Evolutionary conservation across 2,113 vertebrate genomes (phyloP), one percentile per base, ranked within the genome.

Genomic region (Dendropsophus ebraccatus): DNA sequence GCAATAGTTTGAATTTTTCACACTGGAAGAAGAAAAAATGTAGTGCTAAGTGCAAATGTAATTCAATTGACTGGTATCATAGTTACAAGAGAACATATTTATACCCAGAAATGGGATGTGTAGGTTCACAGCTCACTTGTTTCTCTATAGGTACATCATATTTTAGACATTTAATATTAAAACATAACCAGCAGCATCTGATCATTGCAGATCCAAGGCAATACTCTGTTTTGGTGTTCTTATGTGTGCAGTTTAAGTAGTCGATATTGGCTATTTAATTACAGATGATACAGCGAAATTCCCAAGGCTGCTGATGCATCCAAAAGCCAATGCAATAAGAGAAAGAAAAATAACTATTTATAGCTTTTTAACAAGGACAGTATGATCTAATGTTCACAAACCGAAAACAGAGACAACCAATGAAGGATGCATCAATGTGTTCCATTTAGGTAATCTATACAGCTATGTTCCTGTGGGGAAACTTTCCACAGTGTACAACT

Each of bases 1-100:
- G 91, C 97, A 97, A 90, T 98, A 99, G 94, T 97, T 98, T 83
- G 97, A 98, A 89, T 98, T 99, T 96, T 99, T 99, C 95, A 97
- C 96, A 94, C 98, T 99, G 94, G 73, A 94, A 92, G 89, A 88
- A 88, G 88, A 91, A 87, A 60, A 90, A 88, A 73, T 89, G 84
- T 21, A 49, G n/a, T 30, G 30, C 19, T 69, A 32, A 41, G 35
- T 65, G 35, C 12, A 65, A 54, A 47, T 52, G 32, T 21, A 17
- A 41, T 21, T n/a, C 21, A n/a, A 35, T 5, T 19, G 60, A 70
- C 47, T 56, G n/a, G 23, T 23, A 79, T 58, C 11, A 45, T 25
- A 52, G 23, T 76, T 50, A 52, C n/a, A 76, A 12, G n/a, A 47
- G 19, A n/a, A 13, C 28, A 41, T n/a, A 45, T 60, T 9, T 73